Conservation (phyloP, 2,888 invertebrate genomes). For the Thecocarcelia acutangulata region DNA sequence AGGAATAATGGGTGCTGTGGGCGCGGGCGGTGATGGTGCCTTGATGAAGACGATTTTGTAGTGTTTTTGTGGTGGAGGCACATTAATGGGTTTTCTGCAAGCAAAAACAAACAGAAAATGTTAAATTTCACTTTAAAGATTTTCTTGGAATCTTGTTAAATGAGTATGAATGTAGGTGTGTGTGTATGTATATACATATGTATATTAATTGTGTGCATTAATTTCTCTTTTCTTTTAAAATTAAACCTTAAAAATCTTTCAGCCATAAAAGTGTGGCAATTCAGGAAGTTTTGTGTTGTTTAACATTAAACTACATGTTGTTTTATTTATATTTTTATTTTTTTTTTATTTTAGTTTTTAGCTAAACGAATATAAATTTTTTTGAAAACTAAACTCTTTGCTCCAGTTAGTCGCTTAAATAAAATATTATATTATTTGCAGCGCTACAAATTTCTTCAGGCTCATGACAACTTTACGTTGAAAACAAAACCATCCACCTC, state of each 20-base stretch:
- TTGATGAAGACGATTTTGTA: slow-evolving; percentile 91
- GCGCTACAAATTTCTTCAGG: slow-evolving; percentile 38
- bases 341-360: background rate
- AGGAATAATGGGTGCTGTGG: slow-evolving; percentile 84
- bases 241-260: slow-evolving; percentile 40
- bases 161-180: too few species aligned
- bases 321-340: too few species aligned
- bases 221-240: slow-evolving; percentile 6
- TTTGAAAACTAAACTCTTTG: slow-evolving; percentile 26
- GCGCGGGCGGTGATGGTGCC: slow-evolving; percentile 85
- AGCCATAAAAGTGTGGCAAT: slow-evolving; percentile 56
- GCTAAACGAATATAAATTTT: slow-evolving; percentile 1
- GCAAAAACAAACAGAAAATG: slow-evolving; percentile 33
- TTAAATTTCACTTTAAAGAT: background rate
- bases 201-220: slow-evolving; percentile 1
- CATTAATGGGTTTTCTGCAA: slow-evolving; percentile 82
- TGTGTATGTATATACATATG: too few species aligned
- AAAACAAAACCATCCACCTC: slow-evolving; percentile 19
- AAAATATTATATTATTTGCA: slow-evolving; percentile 15
- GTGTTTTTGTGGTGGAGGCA: slow-evolving; percentile 87
- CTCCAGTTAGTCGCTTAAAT: slow-evolving; percentile 58
- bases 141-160: background rate
- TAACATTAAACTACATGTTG: slow-evolving; percentile 7
- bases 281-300: slow-evolving; percentile 62
- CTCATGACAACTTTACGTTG: slow-evolving; percentile 47